These are phyloP conservation scores for Heloderma charlesbogerti DNA, from an alignment of 2,113 vertebrate genomes.

Conservation along the genomic window DNA sequence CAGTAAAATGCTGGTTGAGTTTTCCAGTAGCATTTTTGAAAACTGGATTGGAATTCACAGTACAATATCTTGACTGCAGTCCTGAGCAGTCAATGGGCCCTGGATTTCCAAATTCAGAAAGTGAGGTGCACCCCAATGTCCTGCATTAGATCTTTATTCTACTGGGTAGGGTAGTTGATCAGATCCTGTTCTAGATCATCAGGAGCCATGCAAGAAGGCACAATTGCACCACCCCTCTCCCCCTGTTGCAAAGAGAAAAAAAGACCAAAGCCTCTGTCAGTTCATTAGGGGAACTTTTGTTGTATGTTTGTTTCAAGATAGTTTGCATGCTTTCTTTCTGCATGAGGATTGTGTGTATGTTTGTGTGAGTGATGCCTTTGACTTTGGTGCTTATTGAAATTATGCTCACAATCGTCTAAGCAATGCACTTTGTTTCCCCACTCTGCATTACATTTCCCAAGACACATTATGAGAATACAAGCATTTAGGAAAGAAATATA, in stretches of 20 bases:
- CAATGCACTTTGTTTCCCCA: neutral
- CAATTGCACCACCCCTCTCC: neutral
- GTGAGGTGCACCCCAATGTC: neutral
- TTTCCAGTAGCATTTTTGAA: neutral
- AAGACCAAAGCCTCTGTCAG: too few species aligned
- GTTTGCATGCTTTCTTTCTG: neutral
- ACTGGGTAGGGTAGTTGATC: neutral
- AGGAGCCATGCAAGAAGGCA: neutral
- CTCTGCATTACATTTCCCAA: neutral
- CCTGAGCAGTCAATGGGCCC: neutral
- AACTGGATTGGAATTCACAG: neutral
- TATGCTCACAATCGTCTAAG: neutral
- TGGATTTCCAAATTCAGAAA: neutral
- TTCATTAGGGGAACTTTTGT: neutral
- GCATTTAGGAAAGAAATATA: neutral
- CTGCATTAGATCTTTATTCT: neutral
- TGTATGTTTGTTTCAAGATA: neutral
- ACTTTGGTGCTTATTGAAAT: neutral
- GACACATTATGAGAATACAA: neutral
- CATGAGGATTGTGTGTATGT: neutral
- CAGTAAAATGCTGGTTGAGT: neutral
- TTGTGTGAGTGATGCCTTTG: neutral
- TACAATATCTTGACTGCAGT: neutral
- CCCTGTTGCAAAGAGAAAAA: neutral
- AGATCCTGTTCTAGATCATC: too few species aligned